A percentile compares a stretch with the other conserved stretches of the same genome.
Conservation (phyloP, 2,113 vertebrate species). For the Rhabdornis inornatus region DNA sequence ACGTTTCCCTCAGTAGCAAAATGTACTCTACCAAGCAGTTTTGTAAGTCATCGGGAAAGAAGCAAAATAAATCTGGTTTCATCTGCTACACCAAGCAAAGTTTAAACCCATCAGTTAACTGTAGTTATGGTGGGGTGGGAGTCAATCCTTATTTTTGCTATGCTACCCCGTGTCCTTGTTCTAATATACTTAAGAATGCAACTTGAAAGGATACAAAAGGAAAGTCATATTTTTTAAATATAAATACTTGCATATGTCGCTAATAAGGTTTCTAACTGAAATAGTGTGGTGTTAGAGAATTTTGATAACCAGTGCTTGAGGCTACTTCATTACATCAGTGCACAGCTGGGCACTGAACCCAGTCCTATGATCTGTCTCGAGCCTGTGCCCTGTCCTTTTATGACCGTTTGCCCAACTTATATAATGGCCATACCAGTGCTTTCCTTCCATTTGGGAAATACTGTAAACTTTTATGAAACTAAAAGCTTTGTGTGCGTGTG, state of each 20-base stretch:
- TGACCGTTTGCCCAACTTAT: neutral
- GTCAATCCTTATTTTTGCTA: neutral
- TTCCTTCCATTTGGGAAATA: neutral
- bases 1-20: neutral
- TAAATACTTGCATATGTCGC: conserved; percentile 50
- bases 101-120: neutral
- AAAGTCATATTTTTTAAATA: conserved; percentile 55
- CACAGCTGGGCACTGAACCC: conserved; percentile 22
- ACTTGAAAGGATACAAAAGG: conserved; percentile 29
- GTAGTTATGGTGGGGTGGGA: neutral
- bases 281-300: conserved; percentile 3
- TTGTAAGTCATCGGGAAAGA: neutral
- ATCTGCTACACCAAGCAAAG: neutral
- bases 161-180: conserved; percentile 13
- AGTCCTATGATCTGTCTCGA: neutral
- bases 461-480: neutral
- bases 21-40: neutral
- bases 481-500: neutral
- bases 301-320: conserved; percentile 48
- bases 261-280: conserved; percentile 52
- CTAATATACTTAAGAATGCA: conserved; percentile 44
- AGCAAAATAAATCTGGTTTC: neutral
- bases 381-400: neutral
- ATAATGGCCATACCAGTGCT: neutral
- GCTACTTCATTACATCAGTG: conserved; percentile 41